phyloP scores from a whole-genome alignment of 2,797 vertebrate species.

The Sebastiscus albofasciatus region DNA sequence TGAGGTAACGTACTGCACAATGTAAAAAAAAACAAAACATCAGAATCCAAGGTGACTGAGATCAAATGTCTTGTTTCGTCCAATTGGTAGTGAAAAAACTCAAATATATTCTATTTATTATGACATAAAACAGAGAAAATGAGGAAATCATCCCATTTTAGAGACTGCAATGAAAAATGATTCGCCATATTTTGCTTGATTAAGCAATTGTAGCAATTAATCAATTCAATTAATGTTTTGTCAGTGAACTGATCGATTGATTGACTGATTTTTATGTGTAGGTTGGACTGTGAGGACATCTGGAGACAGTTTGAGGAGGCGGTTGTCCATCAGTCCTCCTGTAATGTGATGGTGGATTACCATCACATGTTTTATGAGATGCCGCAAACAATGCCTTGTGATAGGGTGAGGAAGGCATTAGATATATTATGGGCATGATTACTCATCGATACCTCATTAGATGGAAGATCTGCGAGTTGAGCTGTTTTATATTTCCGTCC shows the following conservation, averaged over 20 bases:
- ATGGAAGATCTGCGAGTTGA: background rate
- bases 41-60: background rate
- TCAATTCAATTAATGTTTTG: background rate
- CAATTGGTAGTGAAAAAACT: background rate
- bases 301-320: slow-evolving; percentile 76
- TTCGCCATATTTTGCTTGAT: background rate
- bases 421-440: background rate
- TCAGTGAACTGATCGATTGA: background rate
- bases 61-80: background rate
- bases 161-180: too few relatives aligned
- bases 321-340: slow-evolving; percentile 57
- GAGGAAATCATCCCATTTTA: background rate
- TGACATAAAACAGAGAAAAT: background rate
- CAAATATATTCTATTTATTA: background rate
- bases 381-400: slow-evolving; percentile 71
- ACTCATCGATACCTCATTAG: background rate
- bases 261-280: slow-evolving; percentile 6
- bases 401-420: slow-evolving; percentile 58
- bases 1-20: slow-evolving; percentile 60
- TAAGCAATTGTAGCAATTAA: background rate
- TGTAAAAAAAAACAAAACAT: too few relatives aligned
- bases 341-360: slow-evolving; percentile 71
- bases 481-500: background rate
- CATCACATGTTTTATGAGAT: slow-evolving; percentile 64
- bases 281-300: slow-evolving; percentile 80